phyloP scores from a whole-genome alignment of 2,113 vertebrate genomes.

The Hippolais icterina region DNA sequence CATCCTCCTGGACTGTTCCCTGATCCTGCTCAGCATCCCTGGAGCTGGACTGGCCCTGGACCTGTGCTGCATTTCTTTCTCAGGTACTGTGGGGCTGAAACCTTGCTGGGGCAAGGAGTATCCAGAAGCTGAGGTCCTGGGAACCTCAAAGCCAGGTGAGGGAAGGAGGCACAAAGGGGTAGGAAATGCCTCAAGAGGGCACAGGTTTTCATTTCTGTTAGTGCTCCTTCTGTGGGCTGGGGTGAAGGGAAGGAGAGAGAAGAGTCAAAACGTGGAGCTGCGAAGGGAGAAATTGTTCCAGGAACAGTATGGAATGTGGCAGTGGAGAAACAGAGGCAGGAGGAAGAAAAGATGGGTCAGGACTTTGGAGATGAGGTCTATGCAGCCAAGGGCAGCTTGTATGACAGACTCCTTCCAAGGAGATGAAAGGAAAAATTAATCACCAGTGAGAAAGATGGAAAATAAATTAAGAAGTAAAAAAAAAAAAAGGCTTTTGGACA shows the following conservation, averaged over 20 bases:
- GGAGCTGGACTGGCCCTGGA: not conserved
- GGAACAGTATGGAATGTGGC: fast-evolving
- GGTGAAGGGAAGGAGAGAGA: not conserved
- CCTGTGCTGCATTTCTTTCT: not conserved
- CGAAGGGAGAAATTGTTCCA: not conserved
- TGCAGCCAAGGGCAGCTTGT: not conserved
- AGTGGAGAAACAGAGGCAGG: not conserved
- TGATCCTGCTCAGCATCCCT: not conserved
- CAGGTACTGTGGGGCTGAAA: not conserved
- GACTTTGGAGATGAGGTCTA: not conserved
- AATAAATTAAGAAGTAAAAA: not conserved
- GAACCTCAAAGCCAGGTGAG: not conserved
- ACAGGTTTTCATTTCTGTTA: not conserved
- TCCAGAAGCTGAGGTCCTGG: not conserved
- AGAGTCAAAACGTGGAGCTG: not conserved
- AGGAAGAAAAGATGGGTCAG: not conserved
- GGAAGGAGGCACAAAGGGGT: not conserved
- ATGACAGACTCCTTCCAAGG: not conserved
- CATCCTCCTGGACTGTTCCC: fast-evolving
- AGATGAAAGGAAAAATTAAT: not conserved
- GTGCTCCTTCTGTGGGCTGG: not conserved
- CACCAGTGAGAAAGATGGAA: not conserved
- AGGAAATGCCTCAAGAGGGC: not conserved
- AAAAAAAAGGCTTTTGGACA: not conserved
- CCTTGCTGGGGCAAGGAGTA: not conserved